Conservation (phyloP, 2,797 vertebrate genomes). For the Ctenosaura bakeri region DNA sequence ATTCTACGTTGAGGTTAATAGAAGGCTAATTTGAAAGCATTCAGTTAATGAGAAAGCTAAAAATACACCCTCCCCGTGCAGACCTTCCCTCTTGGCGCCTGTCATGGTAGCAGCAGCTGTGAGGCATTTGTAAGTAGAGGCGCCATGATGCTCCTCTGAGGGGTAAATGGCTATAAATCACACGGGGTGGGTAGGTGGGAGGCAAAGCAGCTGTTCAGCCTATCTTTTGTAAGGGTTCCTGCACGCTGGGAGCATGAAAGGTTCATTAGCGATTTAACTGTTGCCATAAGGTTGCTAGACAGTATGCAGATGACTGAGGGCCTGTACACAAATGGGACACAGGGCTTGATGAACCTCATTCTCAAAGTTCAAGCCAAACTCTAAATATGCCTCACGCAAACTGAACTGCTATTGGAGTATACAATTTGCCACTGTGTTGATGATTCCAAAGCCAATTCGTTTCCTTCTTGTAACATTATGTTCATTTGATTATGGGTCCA, state of each 20-base stretch:
- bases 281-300: slow-evolving; percentile 16
- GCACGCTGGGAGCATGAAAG: not conserved
- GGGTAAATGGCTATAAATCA: not conserved
- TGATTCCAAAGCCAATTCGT: not conserved
- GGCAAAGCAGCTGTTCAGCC: not conserved
- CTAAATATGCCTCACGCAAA: not conserved
- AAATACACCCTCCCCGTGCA: slow-evolving; percentile 76
- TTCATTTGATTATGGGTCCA: not conserved
- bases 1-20: slow-evolving; percentile 85
- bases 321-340: not conserved
- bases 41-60: slow-evolving; percentile 86
- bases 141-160: not conserved
- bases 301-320: not conserved
- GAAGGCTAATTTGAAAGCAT: slow-evolving; percentile 86
- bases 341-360: not conserved
- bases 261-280: slow-evolving; percentile 42
- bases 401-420: not conserved
- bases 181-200: not conserved
- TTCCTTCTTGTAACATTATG: not conserved
- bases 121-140: not conserved
- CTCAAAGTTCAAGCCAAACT: slow-evolving; percentile 1
- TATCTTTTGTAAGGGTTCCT: not conserved
- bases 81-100: slow-evolving; percentile 58
- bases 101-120: slow-evolving; percentile 25
- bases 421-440: not conserved